Percentiles rank a stretch among this genome's conserved stretches.
phyloP scores from a whole-genome alignment of 2,113 vertebrate genomes.

The Marmota monax region DNA sequence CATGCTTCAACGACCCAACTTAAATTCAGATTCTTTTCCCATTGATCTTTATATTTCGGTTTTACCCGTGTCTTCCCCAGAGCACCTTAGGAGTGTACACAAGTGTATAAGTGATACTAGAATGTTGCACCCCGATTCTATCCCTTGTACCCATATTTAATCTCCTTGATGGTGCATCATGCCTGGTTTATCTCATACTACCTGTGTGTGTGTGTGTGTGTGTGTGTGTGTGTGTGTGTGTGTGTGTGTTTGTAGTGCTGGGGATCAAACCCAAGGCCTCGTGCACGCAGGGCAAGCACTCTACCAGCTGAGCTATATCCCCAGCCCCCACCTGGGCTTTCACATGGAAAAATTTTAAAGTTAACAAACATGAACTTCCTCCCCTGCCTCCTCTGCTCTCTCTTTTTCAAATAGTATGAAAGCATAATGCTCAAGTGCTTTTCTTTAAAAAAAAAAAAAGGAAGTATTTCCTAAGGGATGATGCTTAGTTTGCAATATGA shows the following conservation, averaged over 20 bases:
- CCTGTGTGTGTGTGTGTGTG: background rate
- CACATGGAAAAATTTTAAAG: background rate
- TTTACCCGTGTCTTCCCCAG: background rate
- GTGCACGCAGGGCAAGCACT: too few species aligned
- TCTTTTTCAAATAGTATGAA: background rate
- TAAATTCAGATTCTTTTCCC: conserved; percentile 12
- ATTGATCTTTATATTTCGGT: background rate
- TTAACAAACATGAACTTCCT: background rate
- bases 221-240: too few species aligned
- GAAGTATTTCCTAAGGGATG: background rate
- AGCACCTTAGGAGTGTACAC: background rate
- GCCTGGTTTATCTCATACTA: background rate
- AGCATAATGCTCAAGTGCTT: background rate
- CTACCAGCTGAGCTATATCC: too few species aligned
- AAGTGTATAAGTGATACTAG: background rate
- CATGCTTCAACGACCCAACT: background rate
- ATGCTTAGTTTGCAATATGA: conserved; percentile 9
- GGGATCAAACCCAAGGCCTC: too few species aligned
- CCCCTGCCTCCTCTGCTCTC: background rate
- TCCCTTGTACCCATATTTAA: background rate
- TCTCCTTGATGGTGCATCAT: background rate
- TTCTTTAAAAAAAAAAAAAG: background rate
- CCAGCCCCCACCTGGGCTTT: background rate
- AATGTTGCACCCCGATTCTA: background rate
- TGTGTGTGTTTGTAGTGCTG: too few species aligned